Base-by-base conservation (phyloP, 2,113 vertebrate species). In the Rhea pennata region DNA sequence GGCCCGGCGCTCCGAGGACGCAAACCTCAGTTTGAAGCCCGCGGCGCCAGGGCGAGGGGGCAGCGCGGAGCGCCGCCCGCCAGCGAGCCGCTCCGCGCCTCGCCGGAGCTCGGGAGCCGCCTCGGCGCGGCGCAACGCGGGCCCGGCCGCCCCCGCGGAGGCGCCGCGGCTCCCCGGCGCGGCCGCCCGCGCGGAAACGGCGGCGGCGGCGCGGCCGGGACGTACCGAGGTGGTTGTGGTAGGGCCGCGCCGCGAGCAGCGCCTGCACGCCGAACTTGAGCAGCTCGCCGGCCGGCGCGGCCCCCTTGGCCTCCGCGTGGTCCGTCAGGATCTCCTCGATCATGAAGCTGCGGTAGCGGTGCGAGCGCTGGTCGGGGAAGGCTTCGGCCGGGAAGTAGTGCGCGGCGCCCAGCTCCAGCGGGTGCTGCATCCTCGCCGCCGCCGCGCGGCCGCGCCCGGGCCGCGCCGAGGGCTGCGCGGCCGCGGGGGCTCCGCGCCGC, bases 241-340 rank as follows among this genome's bases (percentile, higher is more conserved):
- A 99, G 46, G 99, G 99, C 84, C 99, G 98, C 12, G 99, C 98
- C 6, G 99, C 98, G 51, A 99, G 97, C 48, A 99, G 98, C 44
- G 99, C 99, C 50, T 99, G 99, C 26, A 99, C 99, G 71, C 99
- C 99, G 94, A 99, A 99, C 88, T 99, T 99, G 61, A 99, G 99
- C 58, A 99, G 97, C 70, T 99, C 99, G 44, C 99, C 99, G 8
- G 98, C 97, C 6, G 98, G 99, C 40, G 98, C 98, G 20, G 98
- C 97, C 22, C 92, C 98, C 87, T 99, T 99, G 97, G 99, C 98
- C 62, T 99, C 98, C 23, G 98, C 98, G 58, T 98, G 99, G 31
- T 99, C 99, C 1, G 99, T 99, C 78, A 99, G 98, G 94, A 99
- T 99, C 97, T 99, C 99, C 95, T 99, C 99, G 73, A 99, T 99